phyloP scores from a whole-genome alignment of 2,113 vertebrate genomes.

The Anoura caudifer region DNA sequence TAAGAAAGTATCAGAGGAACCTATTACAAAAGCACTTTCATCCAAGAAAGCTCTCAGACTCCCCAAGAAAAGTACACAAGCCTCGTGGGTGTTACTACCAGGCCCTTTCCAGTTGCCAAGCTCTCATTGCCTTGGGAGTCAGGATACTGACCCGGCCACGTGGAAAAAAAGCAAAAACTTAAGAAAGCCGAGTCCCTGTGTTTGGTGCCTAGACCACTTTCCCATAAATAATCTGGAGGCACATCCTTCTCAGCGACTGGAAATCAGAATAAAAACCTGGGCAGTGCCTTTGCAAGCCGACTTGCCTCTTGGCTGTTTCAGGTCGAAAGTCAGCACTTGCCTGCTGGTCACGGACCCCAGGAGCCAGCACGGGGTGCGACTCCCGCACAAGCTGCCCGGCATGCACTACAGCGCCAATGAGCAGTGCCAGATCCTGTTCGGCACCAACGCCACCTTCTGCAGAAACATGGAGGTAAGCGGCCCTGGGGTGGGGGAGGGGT shows the following conservation, averaged over 20 bases:
- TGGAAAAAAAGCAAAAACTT: background rate
- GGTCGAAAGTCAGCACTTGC: constrained; percentile 93
- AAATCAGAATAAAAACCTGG: background rate
- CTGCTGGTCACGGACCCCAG: constrained; percentile 91
- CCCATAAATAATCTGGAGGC: background rate
- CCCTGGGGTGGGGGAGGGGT: background rate
- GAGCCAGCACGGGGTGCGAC: constrained; percentile 85
- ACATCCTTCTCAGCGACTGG: background rate
- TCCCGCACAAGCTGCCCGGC: constrained; percentile 94
- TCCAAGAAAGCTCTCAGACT: background rate
- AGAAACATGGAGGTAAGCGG: constrained; percentile 94
- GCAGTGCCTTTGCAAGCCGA: background rate
- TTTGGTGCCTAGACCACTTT: too few species aligned
- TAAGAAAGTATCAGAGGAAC: background rate
- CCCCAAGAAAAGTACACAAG: background rate
- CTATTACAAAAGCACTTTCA: background rate
- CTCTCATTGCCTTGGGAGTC: background rate
- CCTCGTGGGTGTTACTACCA: background rate
- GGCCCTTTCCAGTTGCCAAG: background rate
- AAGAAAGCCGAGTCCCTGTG: fast-evolving
- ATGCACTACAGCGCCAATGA: constrained; percentile 98
- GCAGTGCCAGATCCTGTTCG: constrained; percentile 98
- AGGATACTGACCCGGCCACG: background rate
- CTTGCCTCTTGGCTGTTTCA: constrained; percentile 70
- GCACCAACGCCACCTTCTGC: constrained; percentile 97